These are phyloP conservation scores for Lota lota DNA, from an alignment of 2,113 vertebrate species.

Conservation along the genomic window DNA sequence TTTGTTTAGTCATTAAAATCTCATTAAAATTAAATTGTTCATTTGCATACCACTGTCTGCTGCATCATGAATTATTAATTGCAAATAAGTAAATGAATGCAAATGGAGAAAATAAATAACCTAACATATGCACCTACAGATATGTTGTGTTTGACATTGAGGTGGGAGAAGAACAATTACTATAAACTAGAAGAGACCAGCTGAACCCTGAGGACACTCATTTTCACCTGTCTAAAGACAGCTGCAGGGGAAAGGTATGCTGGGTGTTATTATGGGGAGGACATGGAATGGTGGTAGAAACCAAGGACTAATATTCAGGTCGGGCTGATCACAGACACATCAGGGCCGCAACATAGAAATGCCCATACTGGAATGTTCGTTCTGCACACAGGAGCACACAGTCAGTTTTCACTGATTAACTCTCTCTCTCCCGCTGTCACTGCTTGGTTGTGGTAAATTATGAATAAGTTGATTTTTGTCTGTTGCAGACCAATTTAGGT, in stretches of 20 bases:
- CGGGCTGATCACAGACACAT: slow-evolving; percentile 29
- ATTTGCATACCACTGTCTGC: slow-evolving; percentile 80
- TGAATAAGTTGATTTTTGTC: slow-evolving; percentile 57
- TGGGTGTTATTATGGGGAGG: slow-evolving; percentile 14
- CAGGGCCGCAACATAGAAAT: slow-evolving; percentile 27
- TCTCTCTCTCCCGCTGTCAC: slow-evolving; percentile 44
- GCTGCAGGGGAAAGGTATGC: slow-evolving; percentile 16
- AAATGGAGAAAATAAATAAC: slow-evolving; percentile 75
- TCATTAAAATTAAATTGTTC: slow-evolving; percentile 82
- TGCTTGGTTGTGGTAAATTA: slow-evolving; percentile 63
- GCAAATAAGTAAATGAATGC: slow-evolving; percentile 81
- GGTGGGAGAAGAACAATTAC: slow-evolving; percentile 15
- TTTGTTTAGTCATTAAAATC: slow-evolving; percentile 83
- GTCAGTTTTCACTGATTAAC: slow-evolving; percentile 51
- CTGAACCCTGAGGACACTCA: slow-evolving; percentile 3
- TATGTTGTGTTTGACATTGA: slow-evolving; percentile 67
- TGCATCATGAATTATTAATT: slow-evolving; percentile 81
- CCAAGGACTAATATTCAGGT: slow-evolving; percentile 38
- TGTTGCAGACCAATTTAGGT: slow-evolving; percentile 56
- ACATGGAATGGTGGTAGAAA: slow-evolving; percentile 17
- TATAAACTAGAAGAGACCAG: slow-evolving; percentile 17
- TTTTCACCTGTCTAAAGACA: slow-evolving; percentile 28
- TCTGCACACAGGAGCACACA: slow-evolving; percentile 35
- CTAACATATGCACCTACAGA: slow-evolving; percentile 72
- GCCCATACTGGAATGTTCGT: slow-evolving; percentile 34